Evolutionary conservation across 2,797 vertebrate genomes (phyloP).

Genomic region (Furcifer pardalis): DNA sequence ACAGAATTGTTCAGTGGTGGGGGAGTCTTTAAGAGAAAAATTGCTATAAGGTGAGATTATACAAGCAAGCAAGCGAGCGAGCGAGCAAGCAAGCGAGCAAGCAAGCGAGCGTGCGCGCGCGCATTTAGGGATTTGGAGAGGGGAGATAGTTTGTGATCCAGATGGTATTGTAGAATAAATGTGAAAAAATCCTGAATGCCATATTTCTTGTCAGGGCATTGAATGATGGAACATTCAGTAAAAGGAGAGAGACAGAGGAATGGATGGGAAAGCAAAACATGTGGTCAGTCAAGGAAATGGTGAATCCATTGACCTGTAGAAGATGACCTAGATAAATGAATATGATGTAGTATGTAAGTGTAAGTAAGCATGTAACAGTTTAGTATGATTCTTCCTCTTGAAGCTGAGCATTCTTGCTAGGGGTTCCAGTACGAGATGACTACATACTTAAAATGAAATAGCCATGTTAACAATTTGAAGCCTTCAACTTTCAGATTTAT

Average conservation of each 20-base stretch:
- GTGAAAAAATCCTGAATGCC: conserved; percentile 1
- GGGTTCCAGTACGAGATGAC: not conserved
- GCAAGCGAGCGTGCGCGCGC: no score
- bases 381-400: not conserved
- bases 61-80: no score
- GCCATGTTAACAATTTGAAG: not conserved
- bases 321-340: not conserved
- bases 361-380: not conserved
- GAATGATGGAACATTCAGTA: not conserved
- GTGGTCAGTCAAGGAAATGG: not conserved
- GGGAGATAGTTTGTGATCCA: conserved; percentile 19
- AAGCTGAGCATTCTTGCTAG: not conserved
- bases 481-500: not conserved
- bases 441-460: conserved; percentile 4
- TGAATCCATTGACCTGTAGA: not conserved
- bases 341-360: not conserved
- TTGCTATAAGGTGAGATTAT: conserved; percentile 21
- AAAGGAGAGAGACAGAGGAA: not conserved
- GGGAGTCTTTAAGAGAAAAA: not conserved
- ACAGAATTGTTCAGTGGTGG: not conserved
- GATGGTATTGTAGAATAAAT: conserved; percentile 11
- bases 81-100: no score
- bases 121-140: conserved; percentile 14
- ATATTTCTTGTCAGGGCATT: not conserved
- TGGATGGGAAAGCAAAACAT: not conserved